Base-by-base conservation (phyloP, 2,797 vertebrate genomes). In the Martes flavigula region DNA sequence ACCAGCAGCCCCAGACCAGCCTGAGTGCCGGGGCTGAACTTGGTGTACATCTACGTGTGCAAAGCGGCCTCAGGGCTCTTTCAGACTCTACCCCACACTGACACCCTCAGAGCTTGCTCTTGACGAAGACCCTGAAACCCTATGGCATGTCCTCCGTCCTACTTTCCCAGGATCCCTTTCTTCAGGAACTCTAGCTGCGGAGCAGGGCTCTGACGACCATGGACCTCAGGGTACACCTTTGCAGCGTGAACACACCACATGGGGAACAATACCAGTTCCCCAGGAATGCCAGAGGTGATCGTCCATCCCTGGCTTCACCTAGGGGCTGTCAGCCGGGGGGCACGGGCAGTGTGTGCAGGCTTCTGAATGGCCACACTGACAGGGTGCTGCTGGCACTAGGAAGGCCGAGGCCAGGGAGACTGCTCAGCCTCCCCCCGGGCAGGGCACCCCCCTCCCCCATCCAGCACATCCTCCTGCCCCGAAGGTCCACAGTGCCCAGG, bases 161-260 rank as follows among this genome's bases (percentile, higher is more conserved):
- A 2, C 25, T 46, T 23, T 27, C n/a, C 58, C 7, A 6, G 7
- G 18, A 14, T 38, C 5, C 30, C 43, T 35, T 81, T 32, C 12
- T 58, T 23, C 21, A 23, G 56, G 56, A 23, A 9, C 56, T 23
- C 21, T 23, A 58, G 56, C 56, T 23, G 56, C 0, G 13, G 56
- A 43, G 32, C 18, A 32, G 20, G 9, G 27, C 32, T 48, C 15
- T 10, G 43, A 7, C 15, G 7, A 3, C 32, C 8, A 30, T 7
- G 43, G 17, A 23, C 46, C 9, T 3, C 40, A 12, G 5, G 17
- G 21, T 0, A 21, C 58, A 8, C 2, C 1, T 35, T 6, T n/a
- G 17, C 12, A 25, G 10, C 3, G 0, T 5, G 17, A 38, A 15
- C 7, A 0, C 1, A 2, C 8, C 23, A 0, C 1, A 0, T 12